phyloP scores from a whole-genome alignment of 1,140 invertebrate genomes.

The Lutraria rhynchaena region DNA sequence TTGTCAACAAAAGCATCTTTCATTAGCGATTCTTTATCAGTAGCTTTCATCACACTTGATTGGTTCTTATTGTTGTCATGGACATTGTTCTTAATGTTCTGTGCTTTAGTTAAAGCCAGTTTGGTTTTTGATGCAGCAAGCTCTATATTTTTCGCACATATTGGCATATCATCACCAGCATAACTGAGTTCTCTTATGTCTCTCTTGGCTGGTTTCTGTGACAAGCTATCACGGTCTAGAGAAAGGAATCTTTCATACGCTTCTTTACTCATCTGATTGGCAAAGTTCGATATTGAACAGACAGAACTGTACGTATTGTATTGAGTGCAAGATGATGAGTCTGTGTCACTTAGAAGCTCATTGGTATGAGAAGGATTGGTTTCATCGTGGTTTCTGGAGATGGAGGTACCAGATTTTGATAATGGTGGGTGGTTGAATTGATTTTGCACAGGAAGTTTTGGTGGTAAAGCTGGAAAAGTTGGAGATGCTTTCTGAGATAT shows the following conservation, averaged over 20 bases:
- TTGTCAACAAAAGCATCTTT: not conserved
- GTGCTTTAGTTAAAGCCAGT: not conserved
- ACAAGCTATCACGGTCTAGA: not conserved
- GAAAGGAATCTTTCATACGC: constrained; percentile 38
- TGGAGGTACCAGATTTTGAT: constrained; percentile 6
- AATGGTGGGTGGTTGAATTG: constrained; percentile 51
- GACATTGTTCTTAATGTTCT: not conserved
- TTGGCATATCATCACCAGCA: constrained; percentile 32
- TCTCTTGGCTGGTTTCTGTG: not conserved
- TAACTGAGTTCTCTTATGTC: constrained; percentile 38
- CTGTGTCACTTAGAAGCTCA: not conserved
- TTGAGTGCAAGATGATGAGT: constrained; percentile 22
- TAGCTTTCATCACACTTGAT: not conserved
- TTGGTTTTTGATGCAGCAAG: constrained; percentile 15
- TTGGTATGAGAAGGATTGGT: not conserved
- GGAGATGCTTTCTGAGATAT: not conserved
- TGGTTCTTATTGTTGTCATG: not conserved
- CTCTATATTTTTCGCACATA: constrained; percentile 8
- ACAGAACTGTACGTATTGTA: constrained; percentile 54
- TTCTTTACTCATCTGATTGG: constrained; percentile 28
- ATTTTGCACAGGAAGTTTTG: constrained; percentile 52
- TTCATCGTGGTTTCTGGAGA: not conserved
- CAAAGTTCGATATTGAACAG: constrained; percentile 28
- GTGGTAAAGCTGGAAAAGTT: constrained; percentile 30
- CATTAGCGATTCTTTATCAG: not conserved